Evolutionary conservation across 2,888 invertebrate genomes (phyloP).

Genomic region (Luffia ferchaultella): DNA sequence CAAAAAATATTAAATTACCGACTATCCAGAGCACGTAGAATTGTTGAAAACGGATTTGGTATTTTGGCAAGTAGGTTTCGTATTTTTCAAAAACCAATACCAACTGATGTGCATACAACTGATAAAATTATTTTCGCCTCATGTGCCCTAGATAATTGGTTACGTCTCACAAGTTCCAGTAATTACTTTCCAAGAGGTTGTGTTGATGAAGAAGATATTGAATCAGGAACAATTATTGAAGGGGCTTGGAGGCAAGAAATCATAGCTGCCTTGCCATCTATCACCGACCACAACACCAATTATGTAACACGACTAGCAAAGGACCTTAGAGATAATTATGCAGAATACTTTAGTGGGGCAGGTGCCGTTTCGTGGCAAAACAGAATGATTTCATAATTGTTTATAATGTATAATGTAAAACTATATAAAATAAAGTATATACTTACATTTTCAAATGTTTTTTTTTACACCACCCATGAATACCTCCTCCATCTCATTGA

Average conservation of each 20-base stretch:
- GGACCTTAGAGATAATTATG: conserved; percentile 9
- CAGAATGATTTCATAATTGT: conserved; percentile 14
- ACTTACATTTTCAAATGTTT: conserved; percentile 10
- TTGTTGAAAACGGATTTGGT: conserved; percentile 13
- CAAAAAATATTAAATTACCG: conserved; percentile 10
- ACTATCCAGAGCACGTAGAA: conserved; percentile 12
- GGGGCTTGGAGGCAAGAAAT: conserved; percentile 12
- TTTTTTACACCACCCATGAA: conserved; percentile 11
- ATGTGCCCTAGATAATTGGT: too few species aligned
- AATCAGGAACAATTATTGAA: conserved; percentile 9
- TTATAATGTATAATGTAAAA: too few species aligned
- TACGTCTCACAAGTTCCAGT: conserved; percentile 10
- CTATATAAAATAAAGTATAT: conserved; percentile 8
- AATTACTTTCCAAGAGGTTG: conserved; percentile 11
- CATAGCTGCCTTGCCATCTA: conserved; percentile 10
- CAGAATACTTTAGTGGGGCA: conserved; percentile 11
- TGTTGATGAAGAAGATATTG: conserved; percentile 12
- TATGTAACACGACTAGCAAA: too few species aligned
- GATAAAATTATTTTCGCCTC: too few species aligned
- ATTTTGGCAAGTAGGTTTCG: conserved; percentile 9
- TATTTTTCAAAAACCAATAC: conserved; percentile 8
- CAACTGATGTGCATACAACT: too few species aligned
- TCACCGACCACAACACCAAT: conserved; percentile 10
- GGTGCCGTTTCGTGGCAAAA: conserved; percentile 14
- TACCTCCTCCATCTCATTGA: conserved; percentile 12